These are phyloP conservation scores for Laticauda colubrina DNA, from an alignment of 2,113 vertebrate genomes.

Conservation along the genomic window DNA sequence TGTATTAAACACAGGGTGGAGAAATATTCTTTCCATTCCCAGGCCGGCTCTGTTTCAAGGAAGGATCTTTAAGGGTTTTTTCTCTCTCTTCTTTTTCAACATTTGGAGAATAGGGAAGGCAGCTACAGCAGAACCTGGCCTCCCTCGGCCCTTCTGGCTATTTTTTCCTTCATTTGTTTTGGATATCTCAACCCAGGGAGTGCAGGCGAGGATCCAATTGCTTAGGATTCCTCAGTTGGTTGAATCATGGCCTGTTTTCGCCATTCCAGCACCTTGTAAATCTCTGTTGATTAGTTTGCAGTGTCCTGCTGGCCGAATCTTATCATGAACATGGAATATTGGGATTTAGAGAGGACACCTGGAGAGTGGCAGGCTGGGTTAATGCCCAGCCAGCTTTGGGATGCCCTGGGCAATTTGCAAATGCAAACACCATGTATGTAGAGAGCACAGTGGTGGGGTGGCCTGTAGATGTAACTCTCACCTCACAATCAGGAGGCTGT, in stretches of 20 bases:
- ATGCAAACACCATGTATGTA: background rate
- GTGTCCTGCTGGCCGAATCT: background rate
- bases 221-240: background rate
- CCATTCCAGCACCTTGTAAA: background rate
- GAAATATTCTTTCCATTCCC: background rate
- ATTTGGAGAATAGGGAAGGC: background rate
- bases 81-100: background rate
- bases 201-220: rapidly evolving
- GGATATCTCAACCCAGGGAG: background rate
- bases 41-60: rapidly evolving
- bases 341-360: background rate
- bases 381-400: background rate
- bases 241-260: too few species aligned
- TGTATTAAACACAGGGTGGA: constrained; percentile 28
- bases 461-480: too few species aligned
- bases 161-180: background rate
- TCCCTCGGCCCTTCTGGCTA: background rate
- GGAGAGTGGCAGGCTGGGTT: background rate
- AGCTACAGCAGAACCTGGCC: background rate
- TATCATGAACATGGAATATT: background rate
- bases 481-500: too few species aligned
- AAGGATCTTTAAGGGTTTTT: rapidly evolving
- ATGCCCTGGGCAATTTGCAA: background rate
- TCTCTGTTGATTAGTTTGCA: background rate
- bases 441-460: too few species aligned